These are phyloP conservation scores for Drosophila jambulina DNA, from an alignment of 1,140 invertebrate species.

Conservation along the genomic window DNA sequence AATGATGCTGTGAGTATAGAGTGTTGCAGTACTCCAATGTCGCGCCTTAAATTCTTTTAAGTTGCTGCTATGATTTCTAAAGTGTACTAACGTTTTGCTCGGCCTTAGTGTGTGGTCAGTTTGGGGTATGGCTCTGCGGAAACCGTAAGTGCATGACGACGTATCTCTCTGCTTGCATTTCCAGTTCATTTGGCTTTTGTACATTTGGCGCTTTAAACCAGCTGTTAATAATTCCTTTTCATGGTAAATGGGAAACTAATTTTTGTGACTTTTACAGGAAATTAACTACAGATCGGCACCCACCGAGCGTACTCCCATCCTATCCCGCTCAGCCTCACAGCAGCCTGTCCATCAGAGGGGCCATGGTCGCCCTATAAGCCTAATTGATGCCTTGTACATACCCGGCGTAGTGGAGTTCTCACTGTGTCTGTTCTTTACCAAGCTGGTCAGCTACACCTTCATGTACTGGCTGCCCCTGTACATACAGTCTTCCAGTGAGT, in stretches of 20 bases:
- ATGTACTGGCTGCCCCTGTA: constrained; percentile 98
- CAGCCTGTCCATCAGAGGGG: constrained; percentile 1
- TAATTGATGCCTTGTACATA: constrained; percentile 91
- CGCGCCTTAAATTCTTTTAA: neutral
- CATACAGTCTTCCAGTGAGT: constrained; percentile 93
- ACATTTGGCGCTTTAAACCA: constrained; percentile 14
- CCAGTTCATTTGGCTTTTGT: constrained; percentile 22
- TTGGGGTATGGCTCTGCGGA: constrained; percentile 32
- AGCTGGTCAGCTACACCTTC: constrained; percentile 98
- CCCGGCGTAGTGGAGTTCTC: constrained; percentile 98
- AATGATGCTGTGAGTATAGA: constrained; percentile 67
- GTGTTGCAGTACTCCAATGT: neutral
- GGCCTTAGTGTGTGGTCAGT: constrained; percentile 42
- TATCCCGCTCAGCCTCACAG: constrained; percentile 46
- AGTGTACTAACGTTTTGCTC: constrained; percentile 15
- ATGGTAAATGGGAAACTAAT: neutral
- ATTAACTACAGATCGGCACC: constrained; percentile 81
- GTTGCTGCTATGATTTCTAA: constrained; percentile 36
- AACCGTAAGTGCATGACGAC: constrained; percentile 63
- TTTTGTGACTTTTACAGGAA: constrained; percentile 72
- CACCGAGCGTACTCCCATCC: constrained; percentile 85
- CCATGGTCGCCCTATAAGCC: constrained; percentile 90
- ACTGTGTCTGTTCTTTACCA: constrained; percentile 97
- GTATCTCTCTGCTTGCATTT: constrained; percentile 7
- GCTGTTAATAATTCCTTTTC: neutral